Percentiles rank a stretch among this genome's conserved stretches.
These are phyloP conservation scores for Heliconius ethilla DNA, from an alignment of 2,888 invertebrate species.

Conservation along the genomic window DNA sequence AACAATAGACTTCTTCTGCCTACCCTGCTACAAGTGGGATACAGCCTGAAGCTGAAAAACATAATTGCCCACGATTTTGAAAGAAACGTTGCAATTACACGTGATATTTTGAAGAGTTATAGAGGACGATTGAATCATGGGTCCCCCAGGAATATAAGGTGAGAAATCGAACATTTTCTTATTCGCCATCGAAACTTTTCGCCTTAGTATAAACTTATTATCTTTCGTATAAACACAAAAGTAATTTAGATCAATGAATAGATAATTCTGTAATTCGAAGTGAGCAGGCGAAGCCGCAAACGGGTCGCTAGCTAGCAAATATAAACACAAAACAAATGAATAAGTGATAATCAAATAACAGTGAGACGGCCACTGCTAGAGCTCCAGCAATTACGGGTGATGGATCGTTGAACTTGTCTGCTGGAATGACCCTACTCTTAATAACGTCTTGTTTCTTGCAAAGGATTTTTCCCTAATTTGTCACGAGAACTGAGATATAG, in stretches of 20 bases:
- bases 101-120: constrained; percentile 32
- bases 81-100: constrained; percentile 34
- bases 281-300: too few species aligned
- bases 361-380: constrained; percentile 24
- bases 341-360: constrained; percentile 37
- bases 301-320: too few species aligned
- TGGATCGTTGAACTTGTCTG: constrained; percentile 41
- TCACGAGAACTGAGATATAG: constrained; percentile 49
- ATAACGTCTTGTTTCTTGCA: constrained; percentile 63
- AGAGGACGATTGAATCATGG: constrained; percentile 26
- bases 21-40: too few species aligned
- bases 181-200: constrained; percentile 34
- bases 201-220: too few species aligned
- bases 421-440: constrained; percentile 41
- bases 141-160: constrained; percentile 34
- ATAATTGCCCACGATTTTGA: constrained; percentile 7
- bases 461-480: constrained; percentile 63
- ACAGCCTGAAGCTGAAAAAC: too few species aligned
- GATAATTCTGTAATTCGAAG: too few species aligned
- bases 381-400: constrained; percentile 40
- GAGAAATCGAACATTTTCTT: constrained; percentile 30
- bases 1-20: too few species aligned
- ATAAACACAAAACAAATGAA: constrained; percentile 29
- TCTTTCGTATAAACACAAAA: too few species aligned
- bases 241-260: too few species aligned